Base-by-base conservation (phyloP, 2,888 invertebrate genomes). In the Philereme vetulata region DNA sequence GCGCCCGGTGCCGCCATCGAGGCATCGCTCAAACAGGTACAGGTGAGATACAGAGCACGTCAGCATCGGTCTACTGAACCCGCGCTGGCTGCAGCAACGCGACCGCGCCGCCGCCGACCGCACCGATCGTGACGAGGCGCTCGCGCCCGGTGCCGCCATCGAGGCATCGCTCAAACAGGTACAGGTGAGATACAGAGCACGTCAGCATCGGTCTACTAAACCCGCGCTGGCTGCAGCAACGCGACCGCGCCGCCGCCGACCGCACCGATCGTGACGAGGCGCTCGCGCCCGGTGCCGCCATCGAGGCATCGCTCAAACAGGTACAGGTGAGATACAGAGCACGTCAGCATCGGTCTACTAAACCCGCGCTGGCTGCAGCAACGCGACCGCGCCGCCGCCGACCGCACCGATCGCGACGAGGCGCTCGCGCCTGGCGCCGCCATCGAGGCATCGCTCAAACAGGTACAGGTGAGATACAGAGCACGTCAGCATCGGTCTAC, bases 1-100 rank as follows among this genome's bases (percentile, higher is more conserved):
- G 92, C 92, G 1, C 91, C 90, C n/a, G 91, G 97, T 52, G 95
- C 97, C 34, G 97, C 98, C n/a, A 98, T 99, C 77, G 98, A 98
- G 81, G 97, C 97, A 44, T 98, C 97, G 79, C 94, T 99, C 80
- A 98, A 98, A 84, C 96, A 97, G 81, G 87, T 86, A 54, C 21
- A n/a, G n/a, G n/a, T n/a, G n/a, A n/a, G n/a, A n/a, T n/a, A n/a
- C 98, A 62, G 98, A 99, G 76, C 99, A 99, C 88, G 98, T 99
- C 95, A 96, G 98, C 71, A 98, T 98, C 85, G 98, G 98, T 11
- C 90, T 99, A 71, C 88, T 99, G 72, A 99, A 99, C 94, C 98
- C 98, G 10, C 95, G 98, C 75, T 99, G 99, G 98, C 96, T 99
- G 64, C 99, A 99, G 85, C 98, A 99, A 83, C 94, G 98, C 9